Conservation (phyloP, 2,113 vertebrate species). For the Hipposideros armiger region DNA sequence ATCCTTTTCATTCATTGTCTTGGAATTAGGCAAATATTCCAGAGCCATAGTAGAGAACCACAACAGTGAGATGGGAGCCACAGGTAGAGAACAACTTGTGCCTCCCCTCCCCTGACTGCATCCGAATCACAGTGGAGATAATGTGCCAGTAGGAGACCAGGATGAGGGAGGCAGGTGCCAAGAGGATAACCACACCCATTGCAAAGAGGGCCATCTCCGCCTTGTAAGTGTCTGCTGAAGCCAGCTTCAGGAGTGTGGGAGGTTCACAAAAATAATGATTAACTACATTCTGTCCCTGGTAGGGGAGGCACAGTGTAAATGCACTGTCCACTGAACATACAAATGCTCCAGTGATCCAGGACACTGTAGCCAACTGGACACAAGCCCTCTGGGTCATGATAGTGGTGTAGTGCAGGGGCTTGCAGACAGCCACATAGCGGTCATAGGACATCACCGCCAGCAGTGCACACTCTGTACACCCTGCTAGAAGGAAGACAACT, state of each 20-base stretch:
- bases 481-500: constrained; percentile 64
- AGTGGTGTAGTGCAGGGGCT: constrained; percentile 67
- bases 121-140: constrained; percentile 50
- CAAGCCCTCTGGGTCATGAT: constrained; percentile 68
- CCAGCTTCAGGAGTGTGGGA: constrained; percentile 68
- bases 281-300: constrained; percentile 56
- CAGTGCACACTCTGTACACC: constrained; percentile 59
- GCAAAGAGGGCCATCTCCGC: constrained; percentile 73
- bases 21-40: constrained; percentile 73
- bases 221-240: constrained; percentile 61
- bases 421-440: constrained; percentile 64
- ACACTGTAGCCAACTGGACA: constrained; percentile 44
- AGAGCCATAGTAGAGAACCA: constrained; percentile 66
- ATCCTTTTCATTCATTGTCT: constrained; percentile 64
- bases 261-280: constrained; percentile 75
- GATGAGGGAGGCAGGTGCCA: constrained; percentile 69
- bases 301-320: constrained; percentile 68
- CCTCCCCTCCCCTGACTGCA: constrained; percentile 57
- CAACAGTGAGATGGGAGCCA: constrained; percentile 66
- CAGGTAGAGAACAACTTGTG: constrained; percentile 50
- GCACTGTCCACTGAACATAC: constrained; percentile 61
- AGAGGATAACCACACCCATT: constrained; percentile 63
- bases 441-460: constrained; percentile 72
- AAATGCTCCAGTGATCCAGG: constrained; percentile 57
- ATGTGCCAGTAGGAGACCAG: constrained; percentile 67